Evolutionary conservation across 64 coral and sea anemone genomes (phyloP).

Genomic region (Hydrozoanthus tunicans): DNA sequence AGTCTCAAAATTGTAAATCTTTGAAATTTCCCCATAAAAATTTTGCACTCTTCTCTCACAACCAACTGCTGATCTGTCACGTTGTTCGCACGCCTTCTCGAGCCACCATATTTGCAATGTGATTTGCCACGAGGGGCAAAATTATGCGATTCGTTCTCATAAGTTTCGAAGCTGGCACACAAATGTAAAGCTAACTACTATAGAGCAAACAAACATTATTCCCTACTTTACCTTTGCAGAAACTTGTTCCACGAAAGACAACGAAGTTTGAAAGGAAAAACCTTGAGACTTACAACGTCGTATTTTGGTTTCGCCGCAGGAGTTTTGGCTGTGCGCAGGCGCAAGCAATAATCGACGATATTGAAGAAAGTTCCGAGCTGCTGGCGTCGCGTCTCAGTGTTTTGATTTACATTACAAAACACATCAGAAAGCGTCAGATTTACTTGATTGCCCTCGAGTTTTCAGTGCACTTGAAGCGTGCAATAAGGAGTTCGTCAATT

Average conservation of each 20-base stretch:
- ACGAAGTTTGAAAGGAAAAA: conserved; percentile 60
- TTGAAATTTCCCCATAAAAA: conserved; percentile 1
- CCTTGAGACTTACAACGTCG: conserved; percentile 40
- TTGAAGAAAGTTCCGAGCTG: conserved; percentile 61
- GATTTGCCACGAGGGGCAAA: conserved; percentile 53
- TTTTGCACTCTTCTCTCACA: conserved; percentile 4
- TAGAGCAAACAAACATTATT: not conserved
- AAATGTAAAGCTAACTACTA: conserved; percentile 42
- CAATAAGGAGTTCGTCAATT: not conserved
- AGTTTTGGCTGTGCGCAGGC: conserved; percentile 45
- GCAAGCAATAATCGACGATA: conserved; percentile 66
- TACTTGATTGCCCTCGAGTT: conserved; percentile 52
- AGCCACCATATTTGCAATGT: conserved; percentile 62
- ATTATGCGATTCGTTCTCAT: conserved; percentile 35
- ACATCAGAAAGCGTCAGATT: conserved; percentile 61
- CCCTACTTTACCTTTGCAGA: conserved; percentile 34
- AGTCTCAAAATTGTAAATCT: conserved; percentile 25
- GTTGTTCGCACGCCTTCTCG: conserved; percentile 57
- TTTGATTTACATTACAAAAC: conserved; percentile 65
- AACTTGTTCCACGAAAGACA: conserved; percentile 56
- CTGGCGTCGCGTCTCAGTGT: conserved; percentile 53
- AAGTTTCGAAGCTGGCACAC: conserved; percentile 16
- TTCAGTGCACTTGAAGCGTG: conserved; percentile 22
- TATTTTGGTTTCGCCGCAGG: conserved; percentile 65
- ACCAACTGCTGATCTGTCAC: conserved; percentile 52